Evolutionary conservation across 2,888 invertebrate species (phyloP).

Genomic region (Lacanobia oleracea): DNA sequence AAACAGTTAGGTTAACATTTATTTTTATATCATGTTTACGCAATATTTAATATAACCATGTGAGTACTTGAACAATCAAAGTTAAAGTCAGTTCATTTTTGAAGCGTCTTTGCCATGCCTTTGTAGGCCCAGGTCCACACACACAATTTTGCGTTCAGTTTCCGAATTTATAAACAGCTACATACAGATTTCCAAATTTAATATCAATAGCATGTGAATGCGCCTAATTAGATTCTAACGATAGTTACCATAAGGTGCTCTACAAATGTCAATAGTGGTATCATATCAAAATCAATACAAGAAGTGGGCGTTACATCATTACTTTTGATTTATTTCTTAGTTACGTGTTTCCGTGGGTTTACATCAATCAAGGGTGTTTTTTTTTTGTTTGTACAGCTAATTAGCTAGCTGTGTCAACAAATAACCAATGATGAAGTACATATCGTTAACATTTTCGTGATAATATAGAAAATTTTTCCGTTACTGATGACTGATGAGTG

Average conservation of each 20-base stretch:
- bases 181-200: not conserved
- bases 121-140: too few relatives aligned
- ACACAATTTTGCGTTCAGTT: too few relatives aligned
- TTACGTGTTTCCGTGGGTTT: slow-evolving; percentile 4
- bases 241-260: not conserved
- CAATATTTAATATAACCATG: not conserved
- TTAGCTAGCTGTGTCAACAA: not conserved
- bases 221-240: not conserved
- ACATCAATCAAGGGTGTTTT: slow-evolving; percentile 31
- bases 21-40: not conserved
- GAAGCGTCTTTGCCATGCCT: not conserved
- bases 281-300: slow-evolving; percentile 1
- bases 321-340: slow-evolving; percentile 40
- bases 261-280: slow-evolving; percentile 11
- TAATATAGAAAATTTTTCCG: too few relatives aligned
- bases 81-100: not conserved
- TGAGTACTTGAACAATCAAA: not conserved
- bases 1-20: not conserved
- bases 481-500: too few relatives aligned
- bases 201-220: not conserved
- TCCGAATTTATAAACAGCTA: not conserved
- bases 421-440: not conserved
- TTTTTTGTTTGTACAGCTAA: not conserved
- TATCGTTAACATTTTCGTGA: not conserved
- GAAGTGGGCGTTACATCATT: slow-evolving; percentile 26